Evolutionary conservation across 2,797 vertebrate species (phyloP).

Genomic region (Bufotes viridis): DNA sequence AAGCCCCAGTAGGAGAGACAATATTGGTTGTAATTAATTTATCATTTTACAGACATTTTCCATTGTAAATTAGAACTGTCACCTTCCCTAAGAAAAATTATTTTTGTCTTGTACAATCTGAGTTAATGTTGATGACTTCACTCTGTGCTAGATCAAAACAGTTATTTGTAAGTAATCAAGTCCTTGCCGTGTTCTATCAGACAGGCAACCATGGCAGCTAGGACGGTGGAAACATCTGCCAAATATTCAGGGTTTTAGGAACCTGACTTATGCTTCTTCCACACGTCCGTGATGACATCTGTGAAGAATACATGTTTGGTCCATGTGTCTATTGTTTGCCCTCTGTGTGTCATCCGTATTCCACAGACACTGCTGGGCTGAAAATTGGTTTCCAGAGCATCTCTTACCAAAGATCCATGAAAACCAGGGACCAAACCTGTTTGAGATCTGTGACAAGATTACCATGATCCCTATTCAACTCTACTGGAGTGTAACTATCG

Average conservation of each 20-base stretch:
- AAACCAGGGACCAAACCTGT: no score
- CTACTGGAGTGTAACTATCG: no score
- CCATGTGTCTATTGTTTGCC: no score
- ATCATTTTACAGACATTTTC: constrained; percentile 16
- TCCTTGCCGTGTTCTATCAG: neutral
- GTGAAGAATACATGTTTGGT: no score
- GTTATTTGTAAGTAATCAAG: neutral
- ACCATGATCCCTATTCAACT: neutral
- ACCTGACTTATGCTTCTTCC: no score
- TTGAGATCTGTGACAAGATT: neutral
- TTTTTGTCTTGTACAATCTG: neutral
- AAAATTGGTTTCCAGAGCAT: no score
- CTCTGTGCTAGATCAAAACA: neutral
- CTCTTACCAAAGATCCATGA: no score
- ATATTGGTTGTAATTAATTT: constrained; percentile 24
- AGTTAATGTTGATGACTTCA: neutral
- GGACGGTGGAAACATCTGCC: no score
- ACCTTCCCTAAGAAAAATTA: neutral
- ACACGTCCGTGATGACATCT: no score
- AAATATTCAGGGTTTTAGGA: neutral
- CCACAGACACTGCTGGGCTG: no score
- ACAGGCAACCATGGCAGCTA: neutral
- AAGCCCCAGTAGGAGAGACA: constrained; percentile 18
- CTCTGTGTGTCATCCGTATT: no score
- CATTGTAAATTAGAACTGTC: neutral